Conservation (phyloP, 2,113 vertebrate genomes). For the Varanus komodoensis region DNA sequence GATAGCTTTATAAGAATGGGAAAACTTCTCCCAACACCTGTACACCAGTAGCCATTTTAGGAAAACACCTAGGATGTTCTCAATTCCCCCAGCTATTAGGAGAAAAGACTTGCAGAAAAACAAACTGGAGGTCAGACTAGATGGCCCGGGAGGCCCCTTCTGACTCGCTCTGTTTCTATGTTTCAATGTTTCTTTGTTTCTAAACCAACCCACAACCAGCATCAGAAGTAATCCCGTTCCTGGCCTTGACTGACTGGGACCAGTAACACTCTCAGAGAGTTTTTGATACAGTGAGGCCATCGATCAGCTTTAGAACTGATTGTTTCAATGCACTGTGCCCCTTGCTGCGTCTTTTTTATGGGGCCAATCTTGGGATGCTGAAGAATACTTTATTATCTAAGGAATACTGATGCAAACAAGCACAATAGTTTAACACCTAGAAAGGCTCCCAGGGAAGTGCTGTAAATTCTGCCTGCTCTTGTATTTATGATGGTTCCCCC, state of each 20-base stretch:
- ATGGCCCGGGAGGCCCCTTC: too few species aligned
- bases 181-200: too few species aligned
- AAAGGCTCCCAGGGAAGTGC: conserved; percentile 54
- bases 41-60: too few species aligned
- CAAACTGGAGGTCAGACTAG: too few species aligned
- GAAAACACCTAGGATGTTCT: too few species aligned
- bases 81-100: neutral
- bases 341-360: conserved; percentile 41
- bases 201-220: too few species aligned
- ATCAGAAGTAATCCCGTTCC: neutral
- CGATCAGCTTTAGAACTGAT: conserved; percentile 52
- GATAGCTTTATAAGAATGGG: too few species aligned
- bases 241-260: neutral
- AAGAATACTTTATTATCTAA: conserved; percentile 56
- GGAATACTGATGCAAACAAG: conserved; percentile 68
- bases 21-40: too few species aligned
- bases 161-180: too few species aligned
- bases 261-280: neutral
- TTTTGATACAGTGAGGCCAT: conserved; percentile 21
- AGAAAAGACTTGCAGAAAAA: neutral
- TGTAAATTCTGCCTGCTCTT: conserved; percentile 55
- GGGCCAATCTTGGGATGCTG: conserved; percentile 10
- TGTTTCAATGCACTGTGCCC: neutral
- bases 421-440: conserved; percentile 61
- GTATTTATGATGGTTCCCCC: conserved; percentile 60